Evolutionary conservation across 2,888 invertebrate genomes (phyloP), one percentile per base, ranked within the genome.

Genomic region (Dolichomitus sp.): DNA sequence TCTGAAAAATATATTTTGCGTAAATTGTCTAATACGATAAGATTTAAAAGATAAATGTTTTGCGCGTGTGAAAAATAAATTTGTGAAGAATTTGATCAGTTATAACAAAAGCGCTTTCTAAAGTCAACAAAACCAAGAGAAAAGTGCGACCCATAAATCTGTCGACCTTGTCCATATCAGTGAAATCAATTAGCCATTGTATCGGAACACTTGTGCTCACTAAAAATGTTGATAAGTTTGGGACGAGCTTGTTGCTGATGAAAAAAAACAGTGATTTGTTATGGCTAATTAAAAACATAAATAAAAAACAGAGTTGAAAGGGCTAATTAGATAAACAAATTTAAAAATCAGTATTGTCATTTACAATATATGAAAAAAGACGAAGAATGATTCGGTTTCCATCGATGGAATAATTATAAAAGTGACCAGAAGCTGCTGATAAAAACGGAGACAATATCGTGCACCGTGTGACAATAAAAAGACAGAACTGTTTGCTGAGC

Each of bases 401-500:
- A 45, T n/a, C 42, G n/a, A 27, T 70, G 11, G 45, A 42, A 30
- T 27, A 27, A 70, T 17, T 14, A 33, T 30, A 5, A 23, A 17
- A 42, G 30, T 61, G 50, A 11, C 19, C 19, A 4, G 37, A n/a
- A 6, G 17, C 1, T 27, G 33, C 33, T 37, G 50, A 76, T 40
- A 70, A 65, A 66, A 72, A 12, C 11, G 37, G 17, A 14, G 11
- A 59, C 42, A 14, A 66, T 42, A 57, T 57, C 42, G n/a, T 45
- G 45, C 40, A 12, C 9, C 59, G 70, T 23, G 52, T 59, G 45
- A 54, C 54, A 23, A 27, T 2, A 57, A 61, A 78, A 78, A 81
- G 61, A 76, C 73, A 69, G 61, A 40, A 19, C 66, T n/a, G 27
- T 81, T 61, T 59, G 52, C n/a, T 52, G 69, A 54, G 33, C 61